Conservation (phyloP, 2,888 invertebrate genomes). For the Electrophaes corylata region DNA sequence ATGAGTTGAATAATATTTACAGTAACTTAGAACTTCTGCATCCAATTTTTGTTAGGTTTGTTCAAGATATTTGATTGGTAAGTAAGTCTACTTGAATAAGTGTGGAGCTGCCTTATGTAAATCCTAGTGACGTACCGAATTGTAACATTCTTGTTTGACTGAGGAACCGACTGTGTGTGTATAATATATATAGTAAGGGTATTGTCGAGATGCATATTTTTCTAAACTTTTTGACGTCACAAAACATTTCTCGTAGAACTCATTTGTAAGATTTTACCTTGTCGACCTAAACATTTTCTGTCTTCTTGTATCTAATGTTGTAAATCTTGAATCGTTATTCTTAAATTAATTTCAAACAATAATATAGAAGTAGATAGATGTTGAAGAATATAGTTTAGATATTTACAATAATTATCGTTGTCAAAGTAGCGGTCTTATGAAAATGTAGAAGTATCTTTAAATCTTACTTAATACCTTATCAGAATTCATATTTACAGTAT, state of each 20-base stretch:
- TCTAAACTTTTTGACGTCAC: conserved; percentile 82
- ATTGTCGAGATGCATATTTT: conserved; percentile 78
- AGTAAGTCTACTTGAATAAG: conserved; percentile 11
- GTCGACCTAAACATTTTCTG: conserved; percentile 30
- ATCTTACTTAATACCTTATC: conserved; percentile 40
- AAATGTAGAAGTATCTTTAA: conserved; percentile 47
- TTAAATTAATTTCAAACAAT: conserved; percentile 35
- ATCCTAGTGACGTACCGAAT: conserved; percentile 46
- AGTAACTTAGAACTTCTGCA: no score
- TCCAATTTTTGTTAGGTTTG: no score
- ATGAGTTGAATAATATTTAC: no score
- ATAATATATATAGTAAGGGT: conserved; percentile 72
- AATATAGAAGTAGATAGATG: conserved; percentile 63
- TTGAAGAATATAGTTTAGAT: conserved; percentile 66
- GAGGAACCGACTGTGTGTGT: conserved; percentile 77
- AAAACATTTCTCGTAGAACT: conserved; percentile 64
- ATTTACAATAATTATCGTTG: conserved; percentile 52
- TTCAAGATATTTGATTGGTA: no score
- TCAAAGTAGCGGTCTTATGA: conserved; percentile 70
- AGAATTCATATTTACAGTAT: conserved; percentile 33
- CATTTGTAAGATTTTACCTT: conserved; percentile 69
- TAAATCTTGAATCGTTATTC: conserved; percentile 31
- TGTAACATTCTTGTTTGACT: conserved; percentile 67
- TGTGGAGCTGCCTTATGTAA: conserved; percentile 31
- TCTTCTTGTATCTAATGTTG: conserved; percentile 27